A percentile compares a stretch with the other conserved stretches of the same genome.
Evolutionary conservation across 2,888 invertebrate genomes (phyloP).

Genomic region (Apamea monoglypha): DNA sequence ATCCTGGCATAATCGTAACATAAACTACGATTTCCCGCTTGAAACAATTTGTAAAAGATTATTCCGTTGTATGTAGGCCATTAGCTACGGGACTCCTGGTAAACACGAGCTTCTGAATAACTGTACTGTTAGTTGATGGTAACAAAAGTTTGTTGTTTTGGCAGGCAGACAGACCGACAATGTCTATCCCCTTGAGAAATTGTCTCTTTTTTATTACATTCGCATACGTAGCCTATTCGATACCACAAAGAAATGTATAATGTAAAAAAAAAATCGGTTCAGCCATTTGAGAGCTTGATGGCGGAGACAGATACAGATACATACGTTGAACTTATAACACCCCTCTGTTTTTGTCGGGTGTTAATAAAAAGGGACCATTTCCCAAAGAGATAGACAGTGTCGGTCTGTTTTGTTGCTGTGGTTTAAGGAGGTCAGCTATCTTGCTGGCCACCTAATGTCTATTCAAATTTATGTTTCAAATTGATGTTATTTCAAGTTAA

Average conservation of each 20-base stretch:
- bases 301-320: no score
- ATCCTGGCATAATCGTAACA: constrained; percentile 22
- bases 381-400: no score
- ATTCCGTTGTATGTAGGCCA: background rate
- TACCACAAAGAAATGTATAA: background rate
- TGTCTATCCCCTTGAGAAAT: background rate
- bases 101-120: background rate
- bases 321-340: no score
- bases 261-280: background rate
- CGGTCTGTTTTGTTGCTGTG: no score
- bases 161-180: background rate
- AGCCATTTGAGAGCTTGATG: no score
- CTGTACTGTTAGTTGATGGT: background rate
- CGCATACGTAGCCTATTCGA: background rate
- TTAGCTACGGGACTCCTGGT: background rate
- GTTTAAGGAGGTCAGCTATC: no score
- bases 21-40: constrained; percentile 39
- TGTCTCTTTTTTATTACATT: background rate
- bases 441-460: no score
- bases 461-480: no score
- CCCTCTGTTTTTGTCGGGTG: no score
- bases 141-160: background rate
- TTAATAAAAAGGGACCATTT: background rate
- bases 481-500: no score
- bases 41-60: background rate